These are phyloP conservation scores for Entomyzon cyanotis DNA, from an alignment of 2,113 vertebrate genomes.

Conservation along the genomic window DNA sequence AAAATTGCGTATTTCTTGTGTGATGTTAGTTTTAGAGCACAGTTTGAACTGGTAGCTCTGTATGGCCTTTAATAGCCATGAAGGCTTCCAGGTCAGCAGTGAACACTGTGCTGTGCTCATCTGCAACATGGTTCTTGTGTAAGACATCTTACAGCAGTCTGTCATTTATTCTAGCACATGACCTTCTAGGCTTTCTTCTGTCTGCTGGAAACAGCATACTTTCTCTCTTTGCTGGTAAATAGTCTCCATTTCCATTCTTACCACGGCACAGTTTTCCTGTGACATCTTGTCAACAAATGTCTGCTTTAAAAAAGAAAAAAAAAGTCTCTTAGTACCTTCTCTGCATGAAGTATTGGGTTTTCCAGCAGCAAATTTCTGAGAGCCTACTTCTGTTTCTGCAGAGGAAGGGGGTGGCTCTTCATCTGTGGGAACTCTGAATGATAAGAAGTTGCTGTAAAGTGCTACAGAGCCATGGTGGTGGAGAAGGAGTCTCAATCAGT, in stretches of 20 bases:
- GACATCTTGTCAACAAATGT: neutral
- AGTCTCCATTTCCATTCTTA: neutral
- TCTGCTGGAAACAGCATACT: neutral
- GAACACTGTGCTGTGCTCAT: neutral
- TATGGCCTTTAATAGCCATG: accelerated
- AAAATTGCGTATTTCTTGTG: neutral
- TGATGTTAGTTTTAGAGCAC: neutral
- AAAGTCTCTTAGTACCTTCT: neutral
- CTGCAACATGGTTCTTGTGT: neutral
- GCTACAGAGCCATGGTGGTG: neutral
- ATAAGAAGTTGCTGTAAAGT: neutral
- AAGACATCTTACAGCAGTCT: neutral
- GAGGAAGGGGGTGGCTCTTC: neutral
- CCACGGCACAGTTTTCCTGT: neutral
- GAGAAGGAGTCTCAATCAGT: neutral
- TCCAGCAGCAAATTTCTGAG: neutral
- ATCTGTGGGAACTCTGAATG: no score
- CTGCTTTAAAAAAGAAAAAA: neutral
- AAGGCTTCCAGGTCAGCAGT: neutral
- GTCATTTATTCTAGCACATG: neutral
- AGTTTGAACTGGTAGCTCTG: neutral
- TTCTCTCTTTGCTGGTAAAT: neutral
- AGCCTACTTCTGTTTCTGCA: neutral
- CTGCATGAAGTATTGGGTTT: neutral
- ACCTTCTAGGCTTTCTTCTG: neutral